Evolutionary conservation across 2,797 vertebrate genomes (phyloP).

Genomic region (Harpia harpyja): DNA sequence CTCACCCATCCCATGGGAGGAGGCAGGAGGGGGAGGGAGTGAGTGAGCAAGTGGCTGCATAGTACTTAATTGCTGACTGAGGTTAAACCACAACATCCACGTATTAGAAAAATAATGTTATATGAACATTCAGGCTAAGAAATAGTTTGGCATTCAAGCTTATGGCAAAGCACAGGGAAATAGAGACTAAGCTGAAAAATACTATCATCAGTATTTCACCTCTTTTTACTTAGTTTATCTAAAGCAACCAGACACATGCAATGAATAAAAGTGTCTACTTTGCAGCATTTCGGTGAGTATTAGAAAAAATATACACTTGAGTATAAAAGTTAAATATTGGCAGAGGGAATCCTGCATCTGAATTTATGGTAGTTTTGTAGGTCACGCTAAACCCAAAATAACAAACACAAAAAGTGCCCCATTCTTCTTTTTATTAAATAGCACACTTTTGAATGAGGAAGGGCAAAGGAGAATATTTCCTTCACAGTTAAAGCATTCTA

Average conservation of each 20-base stretch:
- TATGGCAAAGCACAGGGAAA: background rate
- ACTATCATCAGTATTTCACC: background rate
- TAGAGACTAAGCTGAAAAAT: slow-evolving; percentile 15
- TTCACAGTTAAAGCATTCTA: background rate
- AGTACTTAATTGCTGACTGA: too few species aligned
- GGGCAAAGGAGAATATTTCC: background rate
- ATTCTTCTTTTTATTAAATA: background rate
- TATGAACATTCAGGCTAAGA: background rate
- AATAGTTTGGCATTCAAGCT: background rate
- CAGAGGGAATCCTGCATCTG: background rate
- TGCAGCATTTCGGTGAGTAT: background rate
- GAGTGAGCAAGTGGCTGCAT: too few species aligned
- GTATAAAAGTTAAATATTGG: background rate
- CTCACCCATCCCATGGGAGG: too few species aligned
- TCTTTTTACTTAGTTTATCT: slow-evolving; percentile 39
- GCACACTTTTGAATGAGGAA: background rate
- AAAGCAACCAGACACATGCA: background rate
- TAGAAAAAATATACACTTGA: background rate
- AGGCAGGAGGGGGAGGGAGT: too few species aligned
- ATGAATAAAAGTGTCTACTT: slow-evolving; percentile 21
- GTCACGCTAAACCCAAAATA: background rate
- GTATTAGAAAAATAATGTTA: background rate
- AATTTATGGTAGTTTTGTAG: background rate
- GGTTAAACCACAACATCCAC: background rate
- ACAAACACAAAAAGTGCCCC: background rate